Conservation (phyloP, 2,888 invertebrate species). For the Catocala fraxini region DNA sequence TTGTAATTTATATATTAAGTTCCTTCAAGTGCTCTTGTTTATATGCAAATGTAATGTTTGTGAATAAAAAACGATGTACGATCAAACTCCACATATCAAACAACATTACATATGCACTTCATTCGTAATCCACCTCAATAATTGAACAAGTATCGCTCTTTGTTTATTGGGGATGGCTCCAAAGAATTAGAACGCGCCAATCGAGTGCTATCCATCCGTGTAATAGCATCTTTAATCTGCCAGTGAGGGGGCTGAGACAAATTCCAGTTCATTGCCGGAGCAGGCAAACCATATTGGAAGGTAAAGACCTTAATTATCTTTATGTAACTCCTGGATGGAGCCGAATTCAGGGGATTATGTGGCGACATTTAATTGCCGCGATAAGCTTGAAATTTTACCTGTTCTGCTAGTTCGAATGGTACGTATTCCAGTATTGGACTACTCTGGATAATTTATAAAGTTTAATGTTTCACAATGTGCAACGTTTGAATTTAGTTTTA, state of each 20-base stretch:
- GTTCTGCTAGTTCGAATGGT: constrained; percentile 9
- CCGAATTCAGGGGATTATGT: constrained; percentile 33
- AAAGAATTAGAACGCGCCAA: constrained; percentile 45
- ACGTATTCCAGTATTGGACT: constrained; percentile 2
- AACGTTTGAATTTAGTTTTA: constrained; percentile 1
- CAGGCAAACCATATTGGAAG: constrained; percentile 36
- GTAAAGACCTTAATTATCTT: constrained; percentile 43
- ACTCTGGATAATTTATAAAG: constrained; percentile 9
- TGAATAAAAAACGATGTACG: neutral
- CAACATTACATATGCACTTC: constrained; percentile 26
- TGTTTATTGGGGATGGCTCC: constrained; percentile 37
- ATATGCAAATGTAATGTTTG: no score
- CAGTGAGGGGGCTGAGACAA: constrained; percentile 25
- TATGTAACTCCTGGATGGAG: constrained; percentile 36
- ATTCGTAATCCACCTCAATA: constrained; percentile 20
- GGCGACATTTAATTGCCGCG: constrained; percentile 26
- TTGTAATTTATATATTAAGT: no score
- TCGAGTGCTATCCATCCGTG: constrained; percentile 47
- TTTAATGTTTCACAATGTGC: constrained; percentile 2
- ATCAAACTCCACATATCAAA: constrained; percentile 4
- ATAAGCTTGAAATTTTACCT: constrained; percentile 16
- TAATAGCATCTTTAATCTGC: constrained; percentile 53
- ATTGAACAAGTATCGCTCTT: constrained; percentile 28
- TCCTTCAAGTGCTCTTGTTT: no score
- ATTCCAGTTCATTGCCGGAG: constrained; percentile 24